Evolutionary conservation across 53 echinoderm and acorn worm species (phyloP).

Genomic region (Patiria pectinifera): DNA sequence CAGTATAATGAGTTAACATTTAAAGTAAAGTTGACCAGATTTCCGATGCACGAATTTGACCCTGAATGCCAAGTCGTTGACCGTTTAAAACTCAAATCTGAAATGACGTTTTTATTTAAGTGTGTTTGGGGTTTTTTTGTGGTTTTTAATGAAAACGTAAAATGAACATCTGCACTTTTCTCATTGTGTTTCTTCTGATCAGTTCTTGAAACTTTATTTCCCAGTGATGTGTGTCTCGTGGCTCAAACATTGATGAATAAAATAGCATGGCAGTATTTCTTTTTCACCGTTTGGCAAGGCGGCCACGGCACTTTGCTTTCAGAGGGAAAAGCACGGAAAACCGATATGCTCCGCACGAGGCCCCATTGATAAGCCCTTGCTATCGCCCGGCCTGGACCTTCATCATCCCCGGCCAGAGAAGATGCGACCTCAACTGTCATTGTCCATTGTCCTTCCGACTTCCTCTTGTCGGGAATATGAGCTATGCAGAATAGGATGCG

Average conservation of each 20-base stretch:
- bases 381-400: background rate
- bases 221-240: background rate
- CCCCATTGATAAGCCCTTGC: background rate
- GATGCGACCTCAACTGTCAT: constrained; percentile 4
- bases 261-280: background rate
- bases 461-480: constrained; percentile 29
- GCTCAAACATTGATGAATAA: background rate
- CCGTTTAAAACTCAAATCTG: no score
- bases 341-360: background rate
- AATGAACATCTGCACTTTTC: no score
- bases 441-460: background rate
- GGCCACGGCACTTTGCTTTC: background rate
- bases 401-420: background rate
- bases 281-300: background rate
- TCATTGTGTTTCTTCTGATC: no score
- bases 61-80: no score
- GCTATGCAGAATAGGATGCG: background rate
- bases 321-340: background rate
- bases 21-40: no score
- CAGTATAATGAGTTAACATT: no score
- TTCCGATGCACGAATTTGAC: no score
- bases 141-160: no score
- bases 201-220: no score
- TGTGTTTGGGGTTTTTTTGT: no score
- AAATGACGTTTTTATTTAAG: no score